Base-by-base conservation (phyloP, 1,140 invertebrate species). In the Ruditapes philippinarum region DNA sequence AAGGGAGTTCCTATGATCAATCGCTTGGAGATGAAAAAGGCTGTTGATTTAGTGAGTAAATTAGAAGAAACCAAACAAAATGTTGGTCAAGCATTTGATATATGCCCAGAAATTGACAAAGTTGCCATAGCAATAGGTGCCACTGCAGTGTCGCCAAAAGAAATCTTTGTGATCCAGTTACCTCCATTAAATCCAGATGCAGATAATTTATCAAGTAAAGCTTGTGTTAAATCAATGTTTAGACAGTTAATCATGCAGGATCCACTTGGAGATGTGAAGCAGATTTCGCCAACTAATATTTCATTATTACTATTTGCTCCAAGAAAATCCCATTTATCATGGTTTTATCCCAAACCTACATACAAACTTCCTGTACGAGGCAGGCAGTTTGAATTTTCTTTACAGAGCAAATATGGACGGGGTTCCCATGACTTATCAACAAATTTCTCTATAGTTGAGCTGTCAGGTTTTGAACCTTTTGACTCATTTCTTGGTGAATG, bases 121-220 rank as follows among this genome's bases (percentile, higher is more conserved):
- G 90, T 92, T 62, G 38, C 92, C 22, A 62, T 95, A 54, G 38
- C 93, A 12, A 76, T 95, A 22, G 94, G 94, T 36, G 91, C 92
- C 17, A 94, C 93, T 14, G 74, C 91, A 28, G 80, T 94, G n/a
- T 94, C 91, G 51, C 94, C 94, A 49, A 95, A 93, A 79, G 94
- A 95, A 91, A 88, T 91, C 0, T 95, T 92, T 83, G 7, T 93
- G 25, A 91, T 95, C 11, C 91, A 88, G 38, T 80, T 95, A 22
- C 94, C 94, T 5, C 90, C 90, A 22, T 68, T 91, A 19, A 92
- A 92, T 79, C 92, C 93, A 33, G 94, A 95, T 51, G 92, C 91
- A 12, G 91, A 93, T 22, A 90, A 90, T 54, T 33, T 94, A 1
- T 78, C 92, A 7, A 51, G 90, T 4, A 91, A 91, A 76, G 68